Conservation (phyloP, 2,888 invertebrate species). For the Zelleria hepariella region DNA sequence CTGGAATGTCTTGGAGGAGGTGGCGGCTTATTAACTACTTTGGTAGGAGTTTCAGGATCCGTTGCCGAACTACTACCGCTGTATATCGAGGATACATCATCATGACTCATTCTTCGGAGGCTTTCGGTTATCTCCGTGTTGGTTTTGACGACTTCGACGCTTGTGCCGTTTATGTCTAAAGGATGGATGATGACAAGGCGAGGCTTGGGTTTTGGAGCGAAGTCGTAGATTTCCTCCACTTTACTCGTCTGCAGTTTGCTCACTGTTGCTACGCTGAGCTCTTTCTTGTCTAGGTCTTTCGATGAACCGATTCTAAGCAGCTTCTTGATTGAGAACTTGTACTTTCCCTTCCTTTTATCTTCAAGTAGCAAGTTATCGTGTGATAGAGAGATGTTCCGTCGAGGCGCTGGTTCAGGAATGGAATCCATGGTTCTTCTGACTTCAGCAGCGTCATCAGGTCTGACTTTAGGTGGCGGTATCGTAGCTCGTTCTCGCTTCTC, state of each 20-base stretch:
- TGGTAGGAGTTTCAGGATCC: constrained; percentile 50
- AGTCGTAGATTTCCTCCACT: constrained; percentile 68
- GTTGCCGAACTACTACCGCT: constrained; percentile 53
- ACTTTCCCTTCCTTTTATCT: constrained; percentile 77
- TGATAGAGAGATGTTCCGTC: constrained; percentile 80
- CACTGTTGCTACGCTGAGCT: constrained; percentile 46
- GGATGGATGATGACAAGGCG: constrained; percentile 91
- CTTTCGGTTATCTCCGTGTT: constrained; percentile 54
- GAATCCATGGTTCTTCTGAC: constrained; percentile 32
- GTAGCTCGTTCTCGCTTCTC: constrained; percentile 80
- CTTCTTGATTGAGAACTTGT: constrained; percentile 86
- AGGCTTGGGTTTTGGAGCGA: constrained; percentile 77
- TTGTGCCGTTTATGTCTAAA: constrained; percentile 85
- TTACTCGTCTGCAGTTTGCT: constrained; percentile 64
- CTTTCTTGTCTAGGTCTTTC: constrained; percentile 77
- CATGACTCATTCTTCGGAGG: constrained; percentile 53
- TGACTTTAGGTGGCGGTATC: constrained; percentile 37
- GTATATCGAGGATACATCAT: constrained; percentile 70
- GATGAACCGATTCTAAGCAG: constrained; percentile 83
- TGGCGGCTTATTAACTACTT: constrained; percentile 75
- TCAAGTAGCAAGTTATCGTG: constrained; percentile 78
- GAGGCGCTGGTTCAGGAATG: constrained; percentile 77
- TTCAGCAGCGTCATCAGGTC: constrained; percentile 45
- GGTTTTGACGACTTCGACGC: constrained; percentile 81
- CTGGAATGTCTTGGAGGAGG: constrained; percentile 79